A percentile compares a stretch with the other conserved stretches of the same genome.
Conservation (phyloP, 2,113 vertebrate species). For the Lamprotornis superbus region DNA sequence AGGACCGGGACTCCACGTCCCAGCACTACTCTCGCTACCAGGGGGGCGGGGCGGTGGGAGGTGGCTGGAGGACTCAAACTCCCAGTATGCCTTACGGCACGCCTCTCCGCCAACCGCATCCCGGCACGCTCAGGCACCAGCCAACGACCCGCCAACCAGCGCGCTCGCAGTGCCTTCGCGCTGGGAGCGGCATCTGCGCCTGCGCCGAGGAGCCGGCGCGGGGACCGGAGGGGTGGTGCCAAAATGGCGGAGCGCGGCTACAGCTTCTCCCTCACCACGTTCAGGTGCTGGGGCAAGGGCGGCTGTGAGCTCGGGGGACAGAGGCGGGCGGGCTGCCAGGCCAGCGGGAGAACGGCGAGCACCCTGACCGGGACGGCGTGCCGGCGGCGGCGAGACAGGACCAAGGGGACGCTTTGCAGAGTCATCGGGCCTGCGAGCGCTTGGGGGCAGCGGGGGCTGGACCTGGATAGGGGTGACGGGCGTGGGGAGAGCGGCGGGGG, state of each 20-base stretch:
- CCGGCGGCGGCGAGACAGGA: fast-evolving
- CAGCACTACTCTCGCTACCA: fast-evolving
- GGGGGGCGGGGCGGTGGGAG: fast-evolving
- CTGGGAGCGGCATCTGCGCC: fast-evolving
- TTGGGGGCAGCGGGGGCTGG: not conserved
- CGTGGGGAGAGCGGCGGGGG: not conserved
- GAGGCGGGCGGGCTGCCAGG: no score
- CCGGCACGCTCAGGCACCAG: fast-evolving
- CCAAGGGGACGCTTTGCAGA: constrained; percentile 29
- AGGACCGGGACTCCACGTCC: not conserved
- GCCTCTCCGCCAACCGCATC: not conserved
- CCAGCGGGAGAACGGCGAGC: fast-evolving
- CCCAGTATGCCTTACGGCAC: not conserved
- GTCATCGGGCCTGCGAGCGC: constrained; percentile 38
- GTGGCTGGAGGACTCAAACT: not conserved
- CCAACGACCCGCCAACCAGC: not conserved
- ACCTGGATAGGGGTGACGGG: not conserved
- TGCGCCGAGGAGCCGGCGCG: not conserved
- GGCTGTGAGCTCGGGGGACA: fast-evolving
- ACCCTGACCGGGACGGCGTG: not conserved
- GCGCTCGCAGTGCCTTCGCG: not conserved
- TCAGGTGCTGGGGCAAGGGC: constrained; percentile 77
- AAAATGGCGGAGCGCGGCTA: constrained; percentile 97
- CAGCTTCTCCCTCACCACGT: constrained; percentile 96
- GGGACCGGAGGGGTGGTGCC: not conserved